Conservation (phyloP, 1,140 invertebrate species). For the Mycetomoellerius zeteki region DNA sequence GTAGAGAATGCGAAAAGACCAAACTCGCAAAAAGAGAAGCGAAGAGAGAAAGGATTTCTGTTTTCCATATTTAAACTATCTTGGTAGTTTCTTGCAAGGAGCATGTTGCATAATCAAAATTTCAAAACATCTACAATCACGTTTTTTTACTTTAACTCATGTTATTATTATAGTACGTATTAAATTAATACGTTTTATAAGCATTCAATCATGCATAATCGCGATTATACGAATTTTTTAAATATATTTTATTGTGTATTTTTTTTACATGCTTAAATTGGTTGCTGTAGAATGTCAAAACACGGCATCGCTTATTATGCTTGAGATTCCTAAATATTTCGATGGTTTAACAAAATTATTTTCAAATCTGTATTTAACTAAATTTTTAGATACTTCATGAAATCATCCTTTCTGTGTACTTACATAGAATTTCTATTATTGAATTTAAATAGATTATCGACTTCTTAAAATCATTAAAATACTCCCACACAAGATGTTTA, state of each 20-base stretch:
- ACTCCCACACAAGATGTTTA: not conserved
- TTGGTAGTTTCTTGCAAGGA: slow-evolving; percentile 29
- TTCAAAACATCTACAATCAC: not conserved
- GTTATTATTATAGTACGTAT: too few species aligned
- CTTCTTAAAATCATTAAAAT: not conserved
- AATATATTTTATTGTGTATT: not conserved
- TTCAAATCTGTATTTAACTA: too few species aligned
- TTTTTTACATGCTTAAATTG: not conserved
- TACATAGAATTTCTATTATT: too few species aligned
- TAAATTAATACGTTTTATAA: not conserved
- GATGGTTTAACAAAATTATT: too few species aligned
- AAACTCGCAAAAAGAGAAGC: not conserved
- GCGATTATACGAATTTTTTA: not conserved
- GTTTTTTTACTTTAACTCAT: slow-evolving; percentile 3
- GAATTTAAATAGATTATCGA: not conserved
- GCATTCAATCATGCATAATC: not conserved
- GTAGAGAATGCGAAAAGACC: slow-evolving; percentile 8
- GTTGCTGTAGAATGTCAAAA: too few species aligned
- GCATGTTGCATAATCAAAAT: slow-evolving; percentile 30
- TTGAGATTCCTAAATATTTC: too few species aligned
- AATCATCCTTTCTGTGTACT: too few species aligned
- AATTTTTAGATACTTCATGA: too few species aligned
- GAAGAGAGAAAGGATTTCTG: slow-evolving; percentile 10
- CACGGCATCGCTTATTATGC: too few species aligned
- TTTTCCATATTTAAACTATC: slow-evolving; percentile 48